Base-by-base conservation (phyloP, 2,797 vertebrate species). In the Sphenopsis melanotis region DNA sequence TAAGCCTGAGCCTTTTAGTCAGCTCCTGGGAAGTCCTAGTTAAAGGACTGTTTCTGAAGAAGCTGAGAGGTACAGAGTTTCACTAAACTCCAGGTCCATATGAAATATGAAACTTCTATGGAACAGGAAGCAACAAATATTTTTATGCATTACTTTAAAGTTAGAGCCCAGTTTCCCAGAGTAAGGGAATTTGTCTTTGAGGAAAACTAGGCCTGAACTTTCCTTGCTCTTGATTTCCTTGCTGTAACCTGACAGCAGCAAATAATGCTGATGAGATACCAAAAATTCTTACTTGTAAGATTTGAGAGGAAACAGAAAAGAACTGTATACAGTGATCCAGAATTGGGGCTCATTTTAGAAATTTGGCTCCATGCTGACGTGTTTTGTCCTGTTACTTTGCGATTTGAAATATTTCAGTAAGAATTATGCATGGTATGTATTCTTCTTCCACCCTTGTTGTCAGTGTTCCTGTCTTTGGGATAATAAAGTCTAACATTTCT, bases 221-320 rank as follows among this genome's bases (percentile, higher is more conserved):
- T 52, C 27, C 47, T 64, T 71, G 16, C 29, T 82, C 19, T 84
- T 57, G 39, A 57, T 65, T 64, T 92, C n/a, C 37, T 61, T 60
- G 9, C 52, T 89, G 32, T 36, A 63, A 59, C 19, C 9, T 49
- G n/a, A 23, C 23, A 56, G 27, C 34, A n/a, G 20, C 68, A 75
- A 68, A 52, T 39, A 55, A 24, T 64, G 12, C 29, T 60, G 30
- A 46, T 49, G 32, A 74, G 23, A 12, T 78, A 30, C 29, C 3
- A 14, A 17, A 1, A 2, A 7, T 32, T 9, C 15, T 52, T 83
- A 30, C 19, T 27, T 2, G 0, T 53, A 49, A 34, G 12, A 7
- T 41, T 74, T 83, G 49, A 52, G 21, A 61, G 10, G 11, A 87
- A 85, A 22, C 18, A 57, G 32, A 29, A 26, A 10, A 64, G 2